Conservation (phyloP, 2,113 vertebrate genomes). For the Hypanus sabinus region DNA sequence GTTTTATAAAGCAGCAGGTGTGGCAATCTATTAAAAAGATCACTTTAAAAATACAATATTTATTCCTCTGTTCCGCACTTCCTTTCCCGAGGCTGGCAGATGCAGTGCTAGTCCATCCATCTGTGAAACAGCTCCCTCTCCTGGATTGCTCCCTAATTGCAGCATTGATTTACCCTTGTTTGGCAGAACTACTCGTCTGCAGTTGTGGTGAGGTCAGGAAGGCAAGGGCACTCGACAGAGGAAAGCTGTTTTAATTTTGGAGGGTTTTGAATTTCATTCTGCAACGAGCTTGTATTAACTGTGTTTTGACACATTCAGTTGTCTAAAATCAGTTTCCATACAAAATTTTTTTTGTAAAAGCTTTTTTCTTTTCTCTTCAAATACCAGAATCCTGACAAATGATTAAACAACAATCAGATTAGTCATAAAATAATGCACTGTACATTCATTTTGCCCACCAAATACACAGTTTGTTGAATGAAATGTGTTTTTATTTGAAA, state of each 20-base stretch:
- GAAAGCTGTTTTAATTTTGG: conserved; percentile 7
- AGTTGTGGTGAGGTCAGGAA: not conserved
- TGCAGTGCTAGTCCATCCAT: not conserved
- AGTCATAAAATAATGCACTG: not conserved
- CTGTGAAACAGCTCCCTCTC: not conserved
- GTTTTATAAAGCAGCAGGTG: not conserved
- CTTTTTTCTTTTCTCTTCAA: not conserved
- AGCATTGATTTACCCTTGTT: not conserved
- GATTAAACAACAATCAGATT: not conserved
- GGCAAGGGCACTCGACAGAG: not conserved
- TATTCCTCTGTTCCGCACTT: not conserved
- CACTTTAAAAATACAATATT: not conserved
- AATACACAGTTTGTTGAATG: not conserved
- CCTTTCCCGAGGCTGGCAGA: too few species aligned
- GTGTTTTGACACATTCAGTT: not conserved
- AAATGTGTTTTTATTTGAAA: not conserved
- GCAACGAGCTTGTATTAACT: not conserved
- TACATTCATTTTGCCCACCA: not conserved
- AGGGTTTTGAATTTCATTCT: not conserved
- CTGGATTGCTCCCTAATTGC: not conserved
- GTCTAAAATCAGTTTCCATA: not conserved
- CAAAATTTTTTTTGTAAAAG: not conserved
- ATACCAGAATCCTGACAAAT: not conserved
- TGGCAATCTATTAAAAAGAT: not conserved
- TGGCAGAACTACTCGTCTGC: not conserved